These are phyloP conservation scores for Ennomos fuscantarius DNA, from an alignment of 2,888 invertebrate genomes.

Conservation along the genomic window DNA sequence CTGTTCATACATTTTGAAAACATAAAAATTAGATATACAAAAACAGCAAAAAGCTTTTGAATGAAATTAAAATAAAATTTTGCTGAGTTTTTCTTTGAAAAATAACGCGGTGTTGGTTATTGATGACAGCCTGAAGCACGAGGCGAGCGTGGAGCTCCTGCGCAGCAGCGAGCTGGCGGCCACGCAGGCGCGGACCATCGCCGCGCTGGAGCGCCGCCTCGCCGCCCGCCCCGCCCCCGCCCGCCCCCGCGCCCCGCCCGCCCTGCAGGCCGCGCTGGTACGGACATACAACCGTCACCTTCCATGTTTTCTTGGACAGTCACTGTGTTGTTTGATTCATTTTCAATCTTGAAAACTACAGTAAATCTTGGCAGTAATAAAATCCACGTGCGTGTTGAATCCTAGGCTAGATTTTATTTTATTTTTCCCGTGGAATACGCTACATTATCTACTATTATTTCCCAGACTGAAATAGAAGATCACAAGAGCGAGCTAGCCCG, in stretches of 20 bases:
- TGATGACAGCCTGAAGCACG: slow-evolving; percentile 66
- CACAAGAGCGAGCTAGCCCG: slow-evolving; percentile 71
- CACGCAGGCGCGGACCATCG: slow-evolving; percentile 71
- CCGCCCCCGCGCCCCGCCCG: slow-evolving; percentile 45
- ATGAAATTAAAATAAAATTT: too few relatives aligned
- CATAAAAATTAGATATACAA: too few relatives aligned
- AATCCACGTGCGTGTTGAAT: too few relatives aligned
- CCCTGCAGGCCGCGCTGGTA: slow-evolving; percentile 60
- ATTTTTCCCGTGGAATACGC: background rate
- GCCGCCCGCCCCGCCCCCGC: slow-evolving; percentile 45
- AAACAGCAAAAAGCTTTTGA: too few relatives aligned
- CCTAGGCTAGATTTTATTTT: too few relatives aligned
- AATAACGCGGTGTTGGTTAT: background rate
- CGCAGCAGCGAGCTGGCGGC: slow-evolving; percentile 63
- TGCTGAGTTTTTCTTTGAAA: too few relatives aligned
- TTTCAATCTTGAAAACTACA: too few relatives aligned
- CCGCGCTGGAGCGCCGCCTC: slow-evolving; percentile 76
- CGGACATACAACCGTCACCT: background rate
- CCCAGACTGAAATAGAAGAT: slow-evolving; percentile 77
- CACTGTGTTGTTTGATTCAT: too few relatives aligned
- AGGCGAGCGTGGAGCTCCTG: slow-evolving; percentile 65
- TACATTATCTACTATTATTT: background rate
- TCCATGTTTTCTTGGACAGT: too few relatives aligned
- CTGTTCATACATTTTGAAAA: too few relatives aligned
- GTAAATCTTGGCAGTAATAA: too few relatives aligned